Evolutionary conservation across 2,888 invertebrate genomes (phyloP).

Genomic region (Ophioninae sp.): DNA sequence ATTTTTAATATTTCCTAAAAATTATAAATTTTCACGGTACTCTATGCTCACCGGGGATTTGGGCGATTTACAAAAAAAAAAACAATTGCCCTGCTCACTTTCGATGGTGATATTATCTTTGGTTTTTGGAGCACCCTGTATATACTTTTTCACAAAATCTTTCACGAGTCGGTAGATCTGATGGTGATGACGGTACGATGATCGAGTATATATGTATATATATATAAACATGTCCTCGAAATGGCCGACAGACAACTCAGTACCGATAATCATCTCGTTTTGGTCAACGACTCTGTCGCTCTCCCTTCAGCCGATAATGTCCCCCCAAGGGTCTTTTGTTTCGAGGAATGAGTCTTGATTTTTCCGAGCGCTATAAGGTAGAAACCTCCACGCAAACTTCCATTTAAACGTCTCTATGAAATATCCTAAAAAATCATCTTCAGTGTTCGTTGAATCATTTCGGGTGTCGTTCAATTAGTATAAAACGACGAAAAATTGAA

Average conservation of each 20-base stretch:
- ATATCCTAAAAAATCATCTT: neutral
- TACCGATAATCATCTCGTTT: constrained; percentile 60
- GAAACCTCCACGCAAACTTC: neutral
- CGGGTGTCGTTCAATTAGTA: too few species aligned
- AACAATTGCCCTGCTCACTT: too few species aligned
- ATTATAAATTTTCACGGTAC: too few species aligned
- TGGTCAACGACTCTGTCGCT: constrained; percentile 34
- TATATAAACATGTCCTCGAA: constrained; percentile 35
- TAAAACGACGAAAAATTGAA: too few species aligned
- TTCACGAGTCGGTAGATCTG: constrained; percentile 34
- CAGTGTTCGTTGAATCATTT: too few species aligned
- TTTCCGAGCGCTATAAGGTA: constrained; percentile 37
- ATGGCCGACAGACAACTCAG: constrained; percentile 56
- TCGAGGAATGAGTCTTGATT: constrained; percentile 62
- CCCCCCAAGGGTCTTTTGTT: constrained; percentile 60
- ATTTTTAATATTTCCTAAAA: too few species aligned
- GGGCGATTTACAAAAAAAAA: too few species aligned
- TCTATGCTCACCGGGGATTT: too few species aligned
- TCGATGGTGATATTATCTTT: neutral
- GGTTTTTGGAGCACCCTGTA: neutral
- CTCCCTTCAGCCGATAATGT: constrained; percentile 28
- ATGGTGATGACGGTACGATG: constrained; percentile 60
- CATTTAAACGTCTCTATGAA: neutral
- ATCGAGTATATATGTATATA: constrained; percentile 11
- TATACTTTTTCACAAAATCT: constrained; percentile 24